Conservation (phyloP, 2,113 vertebrate genomes). For the Raja brachyura region DNA sequence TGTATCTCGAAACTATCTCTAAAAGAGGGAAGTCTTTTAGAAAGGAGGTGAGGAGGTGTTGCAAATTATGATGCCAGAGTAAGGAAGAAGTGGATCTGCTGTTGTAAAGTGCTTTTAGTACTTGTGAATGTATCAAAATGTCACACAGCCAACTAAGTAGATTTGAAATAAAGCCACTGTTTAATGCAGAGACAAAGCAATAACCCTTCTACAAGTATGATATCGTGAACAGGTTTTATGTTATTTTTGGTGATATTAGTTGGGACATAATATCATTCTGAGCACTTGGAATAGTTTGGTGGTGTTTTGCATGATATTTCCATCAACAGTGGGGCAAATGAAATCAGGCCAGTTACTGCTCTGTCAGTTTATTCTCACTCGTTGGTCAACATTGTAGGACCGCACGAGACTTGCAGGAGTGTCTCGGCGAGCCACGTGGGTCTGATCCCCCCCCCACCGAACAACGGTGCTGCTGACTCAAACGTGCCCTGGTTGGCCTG, state of each 20-base stretch:
- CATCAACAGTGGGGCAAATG: not conserved
- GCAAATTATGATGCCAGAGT: too few species aligned
- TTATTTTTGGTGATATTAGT: not conserved
- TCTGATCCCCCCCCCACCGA: too few species aligned
- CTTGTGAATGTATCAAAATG: not conserved
- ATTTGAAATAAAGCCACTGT: not conserved
- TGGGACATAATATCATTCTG: not conserved
- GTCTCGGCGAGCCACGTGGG: too few species aligned
- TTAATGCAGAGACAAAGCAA: not conserved
- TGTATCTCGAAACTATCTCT: too few species aligned
- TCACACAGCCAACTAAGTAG: not conserved
- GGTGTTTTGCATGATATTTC: not conserved
- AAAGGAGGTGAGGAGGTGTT: too few species aligned
- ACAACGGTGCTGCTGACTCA: too few species aligned
- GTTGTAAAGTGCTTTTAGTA: not conserved
- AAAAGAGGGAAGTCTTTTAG: too few species aligned
- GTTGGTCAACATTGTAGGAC: too few species aligned
- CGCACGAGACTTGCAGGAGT: too few species aligned
- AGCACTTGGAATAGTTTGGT: not conserved
- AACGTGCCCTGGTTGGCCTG: too few species aligned
- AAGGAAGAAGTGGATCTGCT: not conserved
- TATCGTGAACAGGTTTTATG: not conserved
- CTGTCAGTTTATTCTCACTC: too few species aligned
- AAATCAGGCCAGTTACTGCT: too few species aligned
- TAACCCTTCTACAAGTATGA: not conserved